A percentile compares a stretch with the other conserved stretches of the same genome.
Conservation (phyloP, 92 coral and sea anemone species). For the Heteractis magnifica region DNA sequence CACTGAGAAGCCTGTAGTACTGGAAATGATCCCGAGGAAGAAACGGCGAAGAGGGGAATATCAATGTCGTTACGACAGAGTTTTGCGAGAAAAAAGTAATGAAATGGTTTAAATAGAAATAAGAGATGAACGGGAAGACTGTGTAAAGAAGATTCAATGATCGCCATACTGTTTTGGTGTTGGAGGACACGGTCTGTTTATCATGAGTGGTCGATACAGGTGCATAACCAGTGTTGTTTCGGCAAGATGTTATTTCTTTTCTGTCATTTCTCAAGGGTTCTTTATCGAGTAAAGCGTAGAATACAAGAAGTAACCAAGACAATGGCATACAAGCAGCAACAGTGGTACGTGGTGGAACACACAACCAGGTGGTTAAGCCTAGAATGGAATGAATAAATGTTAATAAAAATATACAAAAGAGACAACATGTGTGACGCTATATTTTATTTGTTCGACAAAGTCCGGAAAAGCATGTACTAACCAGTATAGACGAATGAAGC, state of each 20-base stretch:
- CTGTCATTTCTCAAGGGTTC: constrained; percentile 1
- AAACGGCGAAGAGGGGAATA: neutral
- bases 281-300: constrained; percentile 3
- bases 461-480: neutral
- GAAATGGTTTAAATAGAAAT: neutral
- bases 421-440: too few species aligned
- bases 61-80: neutral
- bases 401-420: too few species aligned
- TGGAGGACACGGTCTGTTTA: too few species aligned
- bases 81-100: neutral
- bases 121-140: neutral
- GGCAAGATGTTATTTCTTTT: neutral
- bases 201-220: too few species aligned
- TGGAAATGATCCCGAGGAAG: too few species aligned
- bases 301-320: neutral
- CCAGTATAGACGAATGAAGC: constrained; percentile 4
- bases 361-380: constrained; percentile 3
- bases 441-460: too few species aligned
- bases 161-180: neutral
- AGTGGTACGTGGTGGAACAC: neutral
- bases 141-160: too few species aligned
- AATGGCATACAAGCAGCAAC: neutral
- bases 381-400: neutral
- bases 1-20: too few species aligned
- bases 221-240: neutral